Evolutionary conservation across 2,797 vertebrate species (phyloP), one percentile per base, ranked within the genome.

Genomic region (Simalia tracyae): DNA sequence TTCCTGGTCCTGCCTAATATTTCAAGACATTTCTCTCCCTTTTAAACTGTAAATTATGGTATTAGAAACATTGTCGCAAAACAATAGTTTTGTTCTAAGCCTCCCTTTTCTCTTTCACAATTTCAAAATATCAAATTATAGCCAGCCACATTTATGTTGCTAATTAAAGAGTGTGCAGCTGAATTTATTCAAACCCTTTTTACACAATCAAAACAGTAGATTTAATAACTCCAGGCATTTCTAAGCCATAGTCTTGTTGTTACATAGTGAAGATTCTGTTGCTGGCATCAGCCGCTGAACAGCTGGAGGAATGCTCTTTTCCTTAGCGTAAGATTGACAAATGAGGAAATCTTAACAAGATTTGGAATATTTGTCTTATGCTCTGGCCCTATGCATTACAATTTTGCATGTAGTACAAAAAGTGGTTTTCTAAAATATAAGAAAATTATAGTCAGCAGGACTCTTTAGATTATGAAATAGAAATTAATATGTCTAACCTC

Each of bases 311-410:
- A 26, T 31, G 50, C 17, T 76, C 59, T 42, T 28, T n/a, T 87
- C 91, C 81, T 11, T 5, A 89, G 28, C 2, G 11, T 17, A 91
- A 57, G 87, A 66, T 42, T 95, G 93, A 95, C 60, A 57, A 84
- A 91, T 3, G 6, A 9, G 11, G 57, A 68, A 72, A 68, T 19
- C n/a, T 81, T 68, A 19, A 19, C 10, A 1, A 24, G 56, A 61
- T 90, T 59, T 90, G 42, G 31, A 31, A 92, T 84, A 26, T 56
- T 94, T 89, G 90, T 91, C 68, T 85, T 24, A 42, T 14, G 86
- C 54, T 93, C 63, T 92, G 59, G 31, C 56, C 36, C 50, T 2
- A 3, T 5, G 61, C 87, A 42, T 8, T 81, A 68, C 91, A 84
- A 46, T 36, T 15, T 94, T 93, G 26, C 64, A 86, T 31, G 59